phyloP scores from a whole-genome alignment of 2,888 invertebrate species.

The Selenia dentaria region DNA sequence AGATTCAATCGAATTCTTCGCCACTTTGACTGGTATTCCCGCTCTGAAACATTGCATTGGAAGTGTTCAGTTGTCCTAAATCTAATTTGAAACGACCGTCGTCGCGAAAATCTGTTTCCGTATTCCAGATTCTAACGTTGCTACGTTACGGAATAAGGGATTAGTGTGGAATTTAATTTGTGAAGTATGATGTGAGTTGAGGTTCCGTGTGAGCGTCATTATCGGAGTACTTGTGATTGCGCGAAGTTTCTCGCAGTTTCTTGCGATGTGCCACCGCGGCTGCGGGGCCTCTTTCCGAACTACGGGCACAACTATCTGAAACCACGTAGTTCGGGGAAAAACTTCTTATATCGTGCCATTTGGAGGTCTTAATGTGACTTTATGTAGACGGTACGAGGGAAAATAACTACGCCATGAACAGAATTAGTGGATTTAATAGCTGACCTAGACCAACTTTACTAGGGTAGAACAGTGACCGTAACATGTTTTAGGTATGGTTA shows the following conservation, averaged over 20 bases:
- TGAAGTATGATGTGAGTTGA: conserved; percentile 54
- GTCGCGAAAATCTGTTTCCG: conserved; percentile 39
- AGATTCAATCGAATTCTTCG: conserved; percentile 67
- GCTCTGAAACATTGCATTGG: conserved; percentile 58
- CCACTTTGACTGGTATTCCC: conserved; percentile 60
- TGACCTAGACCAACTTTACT: too few relatives aligned
- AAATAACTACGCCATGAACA: conserved; percentile 17
- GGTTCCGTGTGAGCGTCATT: conserved; percentile 43
- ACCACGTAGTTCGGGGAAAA: conserved; percentile 41
- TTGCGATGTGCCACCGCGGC: conserved; percentile 33
- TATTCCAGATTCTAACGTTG: conserved; percentile 42
- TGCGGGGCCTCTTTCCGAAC: conserved; percentile 36
- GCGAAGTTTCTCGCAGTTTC: conserved; percentile 44
- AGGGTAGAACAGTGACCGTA: too few relatives aligned
- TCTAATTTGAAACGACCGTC: conserved; percentile 60
- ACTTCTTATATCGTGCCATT: conserved; percentile 30
- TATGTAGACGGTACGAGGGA: conserved; percentile 13
- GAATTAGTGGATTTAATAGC: conserved; percentile 7
- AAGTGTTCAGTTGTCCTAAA: conserved; percentile 65
- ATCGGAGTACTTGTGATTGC: conserved; percentile 49
- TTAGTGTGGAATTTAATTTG: conserved; percentile 61
- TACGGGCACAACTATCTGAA: conserved; percentile 39
- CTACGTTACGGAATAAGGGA: conserved; percentile 33
- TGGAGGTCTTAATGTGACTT: conserved; percentile 25
- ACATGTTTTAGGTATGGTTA: too few relatives aligned